Conservation (phyloP, 35 echinoderm and acorn worm species). For the Acanthaster planci region DNA sequence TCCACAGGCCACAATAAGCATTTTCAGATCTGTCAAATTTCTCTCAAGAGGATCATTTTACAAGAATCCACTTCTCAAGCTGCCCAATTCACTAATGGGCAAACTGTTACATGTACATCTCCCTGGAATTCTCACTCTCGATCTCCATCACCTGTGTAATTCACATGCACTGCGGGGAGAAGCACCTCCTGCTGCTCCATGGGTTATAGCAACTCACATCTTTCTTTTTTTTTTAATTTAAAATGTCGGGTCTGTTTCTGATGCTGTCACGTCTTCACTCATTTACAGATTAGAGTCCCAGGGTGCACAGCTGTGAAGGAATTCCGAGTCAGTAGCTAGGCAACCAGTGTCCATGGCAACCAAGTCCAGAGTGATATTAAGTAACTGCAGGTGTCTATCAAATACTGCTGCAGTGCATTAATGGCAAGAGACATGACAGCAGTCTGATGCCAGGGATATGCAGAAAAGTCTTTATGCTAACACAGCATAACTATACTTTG, state of each 20-base stretch:
- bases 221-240: not conserved
- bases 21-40: too few relatives aligned
- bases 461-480: too few relatives aligned
- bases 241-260: too few relatives aligned
- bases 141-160: not conserved
- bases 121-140: not conserved
- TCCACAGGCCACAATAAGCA: too few relatives aligned
- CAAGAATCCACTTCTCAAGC: too few relatives aligned
- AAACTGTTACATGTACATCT: not conserved
- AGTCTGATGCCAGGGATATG: not conserved
- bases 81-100: too few relatives aligned
- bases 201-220: not conserved
- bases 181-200: not conserved
- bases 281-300: not conserved
- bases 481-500: not conserved
- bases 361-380: not conserved
- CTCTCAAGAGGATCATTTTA: too few relatives aligned
- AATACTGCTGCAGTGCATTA: not conserved
- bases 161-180: not conserved
- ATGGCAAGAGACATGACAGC: not conserved
- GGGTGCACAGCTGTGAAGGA: conserved; percentile 1
- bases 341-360: not conserved
- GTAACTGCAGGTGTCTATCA: not conserved
- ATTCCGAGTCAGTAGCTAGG: conserved; percentile 1
- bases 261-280: not conserved